phyloP scores from a whole-genome alignment of 2,888 invertebrate species.

The Anodontia alba region DNA sequence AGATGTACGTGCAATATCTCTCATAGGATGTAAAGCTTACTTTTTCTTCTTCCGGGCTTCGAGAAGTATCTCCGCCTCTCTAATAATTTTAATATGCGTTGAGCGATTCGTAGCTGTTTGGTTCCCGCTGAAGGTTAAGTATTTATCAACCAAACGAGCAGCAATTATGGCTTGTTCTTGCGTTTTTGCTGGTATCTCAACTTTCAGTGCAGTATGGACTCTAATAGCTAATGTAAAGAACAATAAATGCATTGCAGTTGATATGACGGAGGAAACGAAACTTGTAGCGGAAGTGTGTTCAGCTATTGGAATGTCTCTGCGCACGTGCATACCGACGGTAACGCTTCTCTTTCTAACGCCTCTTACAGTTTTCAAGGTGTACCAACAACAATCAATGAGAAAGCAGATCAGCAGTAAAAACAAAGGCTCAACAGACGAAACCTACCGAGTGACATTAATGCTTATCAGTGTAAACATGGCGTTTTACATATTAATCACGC shows the following conservation, averaged over 20 bases:
- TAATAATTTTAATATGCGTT: neutral
- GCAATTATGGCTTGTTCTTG: neutral
- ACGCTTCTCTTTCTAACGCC: neutral
- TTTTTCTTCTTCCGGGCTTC: neutral
- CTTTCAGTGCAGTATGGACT: neutral
- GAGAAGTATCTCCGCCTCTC: neutral
- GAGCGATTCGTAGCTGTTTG: constrained; percentile 2
- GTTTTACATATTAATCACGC: neutral
- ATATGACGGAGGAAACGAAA: neutral
- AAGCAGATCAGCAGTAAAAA: neutral
- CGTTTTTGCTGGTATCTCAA: neutral
- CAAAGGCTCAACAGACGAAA: neutral
- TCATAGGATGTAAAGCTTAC: neutral
- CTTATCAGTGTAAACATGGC: neutral
- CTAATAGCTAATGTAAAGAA: neutral
- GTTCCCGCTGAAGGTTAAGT: neutral
- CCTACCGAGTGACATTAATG: neutral
- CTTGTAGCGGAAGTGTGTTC: neutral
- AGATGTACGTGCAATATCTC: neutral
- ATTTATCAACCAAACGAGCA: neutral
- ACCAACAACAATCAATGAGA: neutral
- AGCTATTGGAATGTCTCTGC: neutral
- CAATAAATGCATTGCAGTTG: neutral
- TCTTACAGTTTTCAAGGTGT: neutral
- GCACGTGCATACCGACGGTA: neutral